Base-by-base conservation (phyloP, 2,888 invertebrate species). In the Elysia crispata region DNA sequence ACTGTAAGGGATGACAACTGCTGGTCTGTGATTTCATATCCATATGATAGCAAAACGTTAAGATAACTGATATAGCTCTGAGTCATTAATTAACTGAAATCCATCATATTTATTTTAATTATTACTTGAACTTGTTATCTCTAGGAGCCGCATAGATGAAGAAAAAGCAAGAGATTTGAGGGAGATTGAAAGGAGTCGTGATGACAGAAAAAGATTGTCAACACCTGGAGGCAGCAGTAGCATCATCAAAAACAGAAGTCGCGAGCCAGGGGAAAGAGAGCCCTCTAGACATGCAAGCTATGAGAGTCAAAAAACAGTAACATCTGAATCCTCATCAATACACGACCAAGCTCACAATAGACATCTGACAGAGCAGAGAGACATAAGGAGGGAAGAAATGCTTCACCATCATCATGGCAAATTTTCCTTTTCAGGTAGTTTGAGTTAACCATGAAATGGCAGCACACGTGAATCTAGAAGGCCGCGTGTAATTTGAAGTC, bases 121-220 rank as follows among this genome's bases (percentile, higher is more conserved):
- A 20, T 8, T 15, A 60, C 3, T 8, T 67, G 23, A 6, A 8
- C 20, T 25, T 70, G 70, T 23, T 31, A 20, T n/a, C 33, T 76
- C 31, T 33, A 77, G 77, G 25, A 76, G n/a, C n/a, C 50, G 54
- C n/a, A 33, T 77, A 77, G 88, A 88, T 74, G 82, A 80, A 66
- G 81, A 88, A 94, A 94, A 83, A 91, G 93, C 74, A 93, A 94
- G 88, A 92, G 94, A 80, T 94, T 94, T 86, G 70, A 83, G 86
- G 77, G 86, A 88, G 82, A 81, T 86, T 30, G 86, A 85, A 28
- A 82, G 84, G 30, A 87, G 94, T 93, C 83, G 94, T 93, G 89
- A 94, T 41, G 41, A 41, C 3, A 41, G 41, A 41, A 41, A 41
- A 41, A 41, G 41, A 41, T 41, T 41, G 41, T 41, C 41, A 41